These are phyloP conservation scores for Ectropis crepuscularia DNA, from an alignment of 2,888 invertebrate genomes.

Conservation along the genomic window DNA sequence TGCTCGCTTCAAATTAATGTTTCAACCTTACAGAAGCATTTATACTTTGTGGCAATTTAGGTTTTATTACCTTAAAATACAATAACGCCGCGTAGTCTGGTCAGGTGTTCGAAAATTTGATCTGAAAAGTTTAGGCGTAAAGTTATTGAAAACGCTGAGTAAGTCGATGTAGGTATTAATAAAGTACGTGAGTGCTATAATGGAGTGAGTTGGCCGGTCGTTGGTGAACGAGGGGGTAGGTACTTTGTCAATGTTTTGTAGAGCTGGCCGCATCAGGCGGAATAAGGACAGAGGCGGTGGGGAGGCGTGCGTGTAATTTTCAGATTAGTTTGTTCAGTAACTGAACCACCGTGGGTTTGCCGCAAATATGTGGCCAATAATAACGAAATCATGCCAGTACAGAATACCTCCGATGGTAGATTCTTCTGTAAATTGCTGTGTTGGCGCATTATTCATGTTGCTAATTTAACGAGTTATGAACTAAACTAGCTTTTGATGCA, in stretches of 20 bases:
- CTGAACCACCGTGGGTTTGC: conserved; percentile 60
- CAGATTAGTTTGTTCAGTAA: conserved; percentile 82
- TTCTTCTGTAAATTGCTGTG: conserved; percentile 18
- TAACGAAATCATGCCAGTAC: conserved; percentile 48
- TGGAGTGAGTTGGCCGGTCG: conserved; percentile 19
- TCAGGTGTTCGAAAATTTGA: conserved; percentile 27
- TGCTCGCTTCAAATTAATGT: conserved; percentile 83
- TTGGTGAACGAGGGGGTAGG: conserved; percentile 4
- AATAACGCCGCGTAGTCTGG: conserved; percentile 18
- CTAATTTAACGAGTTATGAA: conserved; percentile 37
- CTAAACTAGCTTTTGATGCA: no score
- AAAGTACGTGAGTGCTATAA: conserved; percentile 33
- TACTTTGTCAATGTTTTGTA: conserved; percentile 58
- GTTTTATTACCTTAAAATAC: conserved; percentile 64
- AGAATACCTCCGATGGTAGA: conserved; percentile 21
- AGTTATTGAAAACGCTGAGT: conserved; percentile 19
- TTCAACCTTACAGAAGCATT: conserved; percentile 74
- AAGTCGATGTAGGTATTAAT: conserved; percentile 28
- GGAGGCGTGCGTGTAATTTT: conserved; percentile 71
- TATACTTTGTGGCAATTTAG: conserved; percentile 75
- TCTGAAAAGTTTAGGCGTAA: conserved; percentile 9
- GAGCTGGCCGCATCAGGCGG: conserved; percentile 42
- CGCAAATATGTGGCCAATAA: conserved; percentile 77
- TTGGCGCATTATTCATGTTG: conserved; percentile 38
- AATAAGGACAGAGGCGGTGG: conserved; percentile 42